Conservation (phyloP, 2,797 vertebrate genomes). For the Phylloscopus collybita region DNA sequence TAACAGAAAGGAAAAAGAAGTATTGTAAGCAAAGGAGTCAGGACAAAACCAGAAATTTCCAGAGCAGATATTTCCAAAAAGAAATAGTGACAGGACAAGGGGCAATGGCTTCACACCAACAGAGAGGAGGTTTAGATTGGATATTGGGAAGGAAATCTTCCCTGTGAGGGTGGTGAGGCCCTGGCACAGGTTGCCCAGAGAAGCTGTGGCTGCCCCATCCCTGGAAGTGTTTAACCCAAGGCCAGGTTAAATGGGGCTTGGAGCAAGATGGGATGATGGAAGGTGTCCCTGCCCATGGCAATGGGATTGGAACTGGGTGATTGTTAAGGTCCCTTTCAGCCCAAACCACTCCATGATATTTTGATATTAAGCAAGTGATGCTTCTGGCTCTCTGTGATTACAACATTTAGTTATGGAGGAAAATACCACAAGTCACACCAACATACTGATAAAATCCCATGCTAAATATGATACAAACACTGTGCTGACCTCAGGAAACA, state of each 20-base stretch:
- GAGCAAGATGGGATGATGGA: accelerated
- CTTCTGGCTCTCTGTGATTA: neutral
- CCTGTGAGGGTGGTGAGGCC: neutral
- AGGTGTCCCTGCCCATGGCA: neutral
- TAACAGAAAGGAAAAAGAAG: neutral
- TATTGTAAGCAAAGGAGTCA: neutral
- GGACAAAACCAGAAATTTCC: neutral
- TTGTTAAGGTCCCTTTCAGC: neutral
- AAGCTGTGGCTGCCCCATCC: neutral
- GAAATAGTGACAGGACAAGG: neutral
- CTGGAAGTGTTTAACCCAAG: neutral
- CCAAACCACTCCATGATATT: neutral
- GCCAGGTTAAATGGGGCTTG: accelerated
- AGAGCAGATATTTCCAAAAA: neutral
- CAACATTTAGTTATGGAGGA: neutral
- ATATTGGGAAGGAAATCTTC: neutral
- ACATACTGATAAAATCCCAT: neutral
- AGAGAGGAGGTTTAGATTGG: neutral
- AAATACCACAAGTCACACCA: neutral
- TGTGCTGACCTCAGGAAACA: neutral
- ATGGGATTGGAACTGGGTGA: neutral
- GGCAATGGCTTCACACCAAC: neutral
- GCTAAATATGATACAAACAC: neutral
- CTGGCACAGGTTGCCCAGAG: neutral
- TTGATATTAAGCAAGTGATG: neutral